Evolutionary conservation across 2,888 invertebrate species (phyloP).

Genomic region (Geotrupes spiniger): DNA sequence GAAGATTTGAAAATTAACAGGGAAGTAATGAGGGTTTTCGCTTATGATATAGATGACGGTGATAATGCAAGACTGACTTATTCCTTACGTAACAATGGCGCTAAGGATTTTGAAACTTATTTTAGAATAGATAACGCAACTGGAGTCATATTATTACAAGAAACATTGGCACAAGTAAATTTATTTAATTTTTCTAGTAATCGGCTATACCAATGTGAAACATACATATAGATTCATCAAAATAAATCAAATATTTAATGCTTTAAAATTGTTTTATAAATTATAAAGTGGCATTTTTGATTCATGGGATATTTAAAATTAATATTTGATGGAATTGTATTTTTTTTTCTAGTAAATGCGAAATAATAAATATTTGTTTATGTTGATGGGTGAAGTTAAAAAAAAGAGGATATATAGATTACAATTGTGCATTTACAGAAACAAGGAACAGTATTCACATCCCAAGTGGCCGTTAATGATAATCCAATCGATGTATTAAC

Average conservation of each 20-base stretch:
- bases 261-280: too few relatives aligned
- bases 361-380: too few relatives aligned
- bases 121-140: conserved; percentile 80
- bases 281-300: too few relatives aligned
- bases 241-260: too few relatives aligned
- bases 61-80: conserved; percentile 85
- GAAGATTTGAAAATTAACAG: conserved; percentile 70
- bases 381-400: too few relatives aligned
- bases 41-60: conserved; percentile 89
- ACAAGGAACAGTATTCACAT: conserved; percentile 61
- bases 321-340: conserved; percentile 1
- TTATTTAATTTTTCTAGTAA: background rate
- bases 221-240: too few relatives aligned
- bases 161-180: conserved; percentile 37
- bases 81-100: conserved; percentile 54
- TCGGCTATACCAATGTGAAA: too few relatives aligned
- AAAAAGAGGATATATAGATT: too few relatives aligned
- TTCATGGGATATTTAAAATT: too few relatives aligned
- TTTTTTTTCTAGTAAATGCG: background rate
- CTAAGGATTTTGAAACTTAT: conserved; percentile 58
- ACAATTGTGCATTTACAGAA: conserved; percentile 58
- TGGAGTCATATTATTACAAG: conserved; percentile 66
- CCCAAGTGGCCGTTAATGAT: conserved; percentile 77
- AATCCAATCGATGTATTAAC: conserved; percentile 67
- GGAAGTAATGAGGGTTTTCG: conserved; percentile 86